These are phyloP conservation scores for Drosophila ironensis DNA, from an alignment of 1,140 invertebrate species.

Conservation along the genomic window DNA sequence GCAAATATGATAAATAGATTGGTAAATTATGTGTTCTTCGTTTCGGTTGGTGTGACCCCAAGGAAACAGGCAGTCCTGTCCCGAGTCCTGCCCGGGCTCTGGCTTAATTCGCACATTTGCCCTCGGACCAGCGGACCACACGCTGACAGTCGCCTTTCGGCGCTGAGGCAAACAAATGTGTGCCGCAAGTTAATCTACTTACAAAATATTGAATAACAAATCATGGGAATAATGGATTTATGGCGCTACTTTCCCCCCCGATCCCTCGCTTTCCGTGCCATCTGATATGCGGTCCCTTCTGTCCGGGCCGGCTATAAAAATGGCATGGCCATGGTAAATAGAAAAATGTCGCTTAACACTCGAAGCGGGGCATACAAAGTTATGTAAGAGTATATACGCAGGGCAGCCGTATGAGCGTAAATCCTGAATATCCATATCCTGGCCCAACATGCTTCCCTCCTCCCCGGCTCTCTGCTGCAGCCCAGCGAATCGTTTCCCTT, in stretches of 20 bases:
- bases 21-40: conserved; percentile 65
- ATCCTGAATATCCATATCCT: conserved; percentile 69
- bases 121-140: conserved; percentile 12
- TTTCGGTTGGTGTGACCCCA: background rate
- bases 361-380: conserved; percentile 10
- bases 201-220: conserved; percentile 82
- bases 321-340: conserved; percentile 63
- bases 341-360: conserved; percentile 64
- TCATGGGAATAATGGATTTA: conserved; percentile 81
- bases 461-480: no score
- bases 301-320: conserved; percentile 52
- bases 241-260: conserved; percentile 28
- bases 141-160: conserved; percentile 63
- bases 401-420: conserved; percentile 56
- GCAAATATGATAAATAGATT: conserved; percentile 80
- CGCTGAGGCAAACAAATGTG: conserved; percentile 68
- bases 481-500: no score
- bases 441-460: conserved; percentile 57
- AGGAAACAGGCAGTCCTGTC: background rate
- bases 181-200: conserved; percentile 78
- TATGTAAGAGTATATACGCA: conserved; percentile 12
- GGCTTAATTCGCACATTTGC: conserved; percentile 58
- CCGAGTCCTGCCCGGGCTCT: background rate
- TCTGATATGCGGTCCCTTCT: conserved; percentile 64
- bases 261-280: conserved; percentile 48